Evolutionary conservation across 2,797 vertebrate genomes (phyloP).

Genomic region (Lagorchestes hirsutus): DNA sequence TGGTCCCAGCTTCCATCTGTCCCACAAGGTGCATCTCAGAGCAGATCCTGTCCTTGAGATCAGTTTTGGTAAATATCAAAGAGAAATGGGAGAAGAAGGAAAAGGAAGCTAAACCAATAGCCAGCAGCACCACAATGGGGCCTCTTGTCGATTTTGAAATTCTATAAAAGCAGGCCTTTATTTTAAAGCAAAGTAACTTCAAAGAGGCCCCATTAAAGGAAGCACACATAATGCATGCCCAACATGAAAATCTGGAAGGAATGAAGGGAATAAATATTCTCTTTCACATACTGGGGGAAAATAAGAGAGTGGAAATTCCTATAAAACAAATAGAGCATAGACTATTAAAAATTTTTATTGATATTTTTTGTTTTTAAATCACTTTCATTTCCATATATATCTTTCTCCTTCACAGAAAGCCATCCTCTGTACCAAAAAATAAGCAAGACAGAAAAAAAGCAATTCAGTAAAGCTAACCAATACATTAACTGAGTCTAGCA

Average conservation of each 20-base stretch:
- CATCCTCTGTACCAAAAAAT: background rate
- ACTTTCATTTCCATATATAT: constrained; percentile 9
- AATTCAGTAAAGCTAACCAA: background rate
- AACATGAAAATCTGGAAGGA: background rate
- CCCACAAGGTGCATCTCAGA: background rate
- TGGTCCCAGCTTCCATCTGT: background rate
- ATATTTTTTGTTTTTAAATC: constrained; percentile 14
- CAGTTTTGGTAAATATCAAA: background rate
- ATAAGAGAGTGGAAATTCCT: constrained; percentile 11
- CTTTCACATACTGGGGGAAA: constrained; percentile 12
- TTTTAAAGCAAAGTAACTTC: constrained; percentile 8
- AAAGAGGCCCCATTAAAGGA: constrained; percentile 3
- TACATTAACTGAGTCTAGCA: background rate
- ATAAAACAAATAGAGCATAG: constrained; percentile 11
- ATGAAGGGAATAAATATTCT: constrained; percentile 9
- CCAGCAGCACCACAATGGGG: background rate
- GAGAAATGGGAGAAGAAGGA: background rate
- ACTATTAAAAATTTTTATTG: background rate
- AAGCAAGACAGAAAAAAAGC: background rate
- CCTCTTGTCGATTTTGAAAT: background rate
- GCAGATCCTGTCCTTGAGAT: background rate
- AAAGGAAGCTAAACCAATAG: background rate
- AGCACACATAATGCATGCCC: background rate
- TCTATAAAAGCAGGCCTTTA: constrained; percentile 6
- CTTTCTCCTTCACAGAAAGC: constrained; percentile 5